phyloP scores from a whole-genome alignment of 2,113 vertebrate species.

The Cinclus mexicanus region DNA sequence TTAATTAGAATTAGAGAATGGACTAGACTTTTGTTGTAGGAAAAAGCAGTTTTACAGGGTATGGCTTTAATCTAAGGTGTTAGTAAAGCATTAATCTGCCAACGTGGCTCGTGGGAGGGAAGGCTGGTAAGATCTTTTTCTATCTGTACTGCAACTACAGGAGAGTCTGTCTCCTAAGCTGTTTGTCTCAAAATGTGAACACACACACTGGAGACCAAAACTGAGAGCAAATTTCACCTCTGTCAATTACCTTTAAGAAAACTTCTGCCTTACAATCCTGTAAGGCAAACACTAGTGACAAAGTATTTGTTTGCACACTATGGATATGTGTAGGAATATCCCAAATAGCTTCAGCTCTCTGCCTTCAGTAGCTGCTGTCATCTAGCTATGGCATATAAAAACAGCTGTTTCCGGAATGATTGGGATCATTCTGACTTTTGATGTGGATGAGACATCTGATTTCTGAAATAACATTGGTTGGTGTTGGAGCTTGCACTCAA shows the following conservation, averaged over 20 bases:
- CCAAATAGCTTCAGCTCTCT: background rate
- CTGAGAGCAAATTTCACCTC: background rate
- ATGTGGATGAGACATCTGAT: background rate
- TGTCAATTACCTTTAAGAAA: background rate
- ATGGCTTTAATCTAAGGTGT: background rate
- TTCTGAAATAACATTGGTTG: background rate
- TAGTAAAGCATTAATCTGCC: background rate
- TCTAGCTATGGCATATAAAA: background rate
- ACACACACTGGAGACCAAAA: background rate
- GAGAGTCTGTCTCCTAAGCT: background rate
- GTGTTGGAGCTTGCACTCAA: fast-evolving
- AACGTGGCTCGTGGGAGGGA: background rate
- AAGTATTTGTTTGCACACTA: background rate
- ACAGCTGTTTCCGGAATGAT: background rate
- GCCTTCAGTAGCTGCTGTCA: background rate
- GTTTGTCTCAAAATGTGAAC: background rate
- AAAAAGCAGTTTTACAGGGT: background rate
- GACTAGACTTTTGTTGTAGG: background rate
- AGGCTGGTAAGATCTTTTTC: background rate
- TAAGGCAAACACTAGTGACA: background rate
- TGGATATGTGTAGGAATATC: background rate
- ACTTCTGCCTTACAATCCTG: background rate
- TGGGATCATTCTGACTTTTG: background rate
- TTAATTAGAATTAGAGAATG: background rate
- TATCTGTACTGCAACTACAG: background rate